These are phyloP conservation scores for Ectropis grisescens DNA, from an alignment of 1,140 invertebrate genomes.

Conservation along the genomic window DNA sequence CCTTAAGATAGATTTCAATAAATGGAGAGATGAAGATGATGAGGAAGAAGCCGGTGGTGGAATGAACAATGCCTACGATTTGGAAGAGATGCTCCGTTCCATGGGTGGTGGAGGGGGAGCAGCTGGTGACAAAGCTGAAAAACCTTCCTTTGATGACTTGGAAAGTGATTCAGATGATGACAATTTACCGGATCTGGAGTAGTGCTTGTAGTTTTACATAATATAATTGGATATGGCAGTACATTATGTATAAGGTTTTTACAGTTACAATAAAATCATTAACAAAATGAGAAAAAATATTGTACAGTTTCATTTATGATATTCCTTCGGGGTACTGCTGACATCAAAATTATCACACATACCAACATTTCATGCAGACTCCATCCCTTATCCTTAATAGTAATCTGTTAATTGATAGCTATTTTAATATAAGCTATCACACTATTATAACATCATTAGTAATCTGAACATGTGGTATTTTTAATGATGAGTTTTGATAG, in stretches of 20 bases:
- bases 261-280: slow-evolving; percentile 59
- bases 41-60: slow-evolving; percentile 40
- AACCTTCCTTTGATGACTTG: slow-evolving; percentile 55
- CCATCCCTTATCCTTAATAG: no score
- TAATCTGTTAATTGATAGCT: no score
- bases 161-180: slow-evolving; percentile 62
- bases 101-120: slow-evolving; percentile 36
- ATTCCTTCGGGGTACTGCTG: no score
- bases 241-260: slow-evolving; percentile 64
- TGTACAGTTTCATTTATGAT: no score
- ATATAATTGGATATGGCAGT: slow-evolving; percentile 38
- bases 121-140: slow-evolving; percentile 38
- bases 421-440: no score
- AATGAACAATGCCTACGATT: slow-evolving; percentile 20
- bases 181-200: slow-evolving; percentile 62
- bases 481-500: no score
- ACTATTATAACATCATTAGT: no score
- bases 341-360: no score
- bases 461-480: no score
- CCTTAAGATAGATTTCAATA: slow-evolving; percentile 97
- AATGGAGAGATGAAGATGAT: slow-evolving; percentile 93
- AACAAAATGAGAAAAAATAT: slow-evolving; percentile 10
- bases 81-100: slow-evolving; percentile 45
- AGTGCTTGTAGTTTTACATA: slow-evolving; percentile 28
- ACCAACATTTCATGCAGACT: no score